phyloP scores from a whole-genome alignment of 2,113 vertebrate genomes.

The Chinchilla lanigera region DNA sequence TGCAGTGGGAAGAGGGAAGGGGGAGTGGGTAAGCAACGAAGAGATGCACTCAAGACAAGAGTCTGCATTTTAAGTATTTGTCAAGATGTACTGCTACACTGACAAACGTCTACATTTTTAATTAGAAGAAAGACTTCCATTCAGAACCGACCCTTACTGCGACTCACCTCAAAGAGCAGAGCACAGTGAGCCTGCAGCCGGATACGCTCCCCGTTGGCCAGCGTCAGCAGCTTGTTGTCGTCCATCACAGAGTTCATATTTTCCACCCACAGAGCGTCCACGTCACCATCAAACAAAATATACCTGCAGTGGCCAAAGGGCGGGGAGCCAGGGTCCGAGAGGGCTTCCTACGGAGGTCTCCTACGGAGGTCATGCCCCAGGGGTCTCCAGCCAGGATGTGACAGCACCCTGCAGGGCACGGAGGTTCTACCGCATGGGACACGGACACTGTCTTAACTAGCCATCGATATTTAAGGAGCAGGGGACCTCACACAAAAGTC shows the following conservation, averaged over 20 bases:
- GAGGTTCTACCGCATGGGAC: not conserved
- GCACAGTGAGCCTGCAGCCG: slow-evolving; percentile 95
- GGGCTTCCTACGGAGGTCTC: not conserved
- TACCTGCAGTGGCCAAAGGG: slow-evolving; percentile 87
- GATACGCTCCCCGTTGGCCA: slow-evolving; percentile 97
- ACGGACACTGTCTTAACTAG: not conserved
- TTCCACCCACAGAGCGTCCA: slow-evolving; percentile 98
- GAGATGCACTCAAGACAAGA: not conserved
- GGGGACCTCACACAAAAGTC: not conserved
- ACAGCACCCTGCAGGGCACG: too few relatives aligned
- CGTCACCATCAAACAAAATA: slow-evolving; percentile 97
- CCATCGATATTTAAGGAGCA: not conserved
- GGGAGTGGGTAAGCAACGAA: fast-evolving
- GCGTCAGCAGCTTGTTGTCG: slow-evolving; percentile 96
- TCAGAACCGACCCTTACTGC: fast-evolving
- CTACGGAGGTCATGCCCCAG: not conserved
- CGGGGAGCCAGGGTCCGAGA: not conserved
- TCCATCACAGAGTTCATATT: slow-evolving; percentile 99
- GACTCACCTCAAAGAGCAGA: slow-evolving; percentile 93
- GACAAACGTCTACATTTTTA: not conserved
- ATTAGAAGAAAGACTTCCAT: fast-evolving
- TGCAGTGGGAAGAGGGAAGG: too few relatives aligned
- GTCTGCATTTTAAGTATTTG: not conserved
- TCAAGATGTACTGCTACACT: not conserved
- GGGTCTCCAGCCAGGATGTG: not conserved